Evolutionary conservation across 2,797 vertebrate genomes (phyloP).

Genomic region (Botia almorhae): DNA sequence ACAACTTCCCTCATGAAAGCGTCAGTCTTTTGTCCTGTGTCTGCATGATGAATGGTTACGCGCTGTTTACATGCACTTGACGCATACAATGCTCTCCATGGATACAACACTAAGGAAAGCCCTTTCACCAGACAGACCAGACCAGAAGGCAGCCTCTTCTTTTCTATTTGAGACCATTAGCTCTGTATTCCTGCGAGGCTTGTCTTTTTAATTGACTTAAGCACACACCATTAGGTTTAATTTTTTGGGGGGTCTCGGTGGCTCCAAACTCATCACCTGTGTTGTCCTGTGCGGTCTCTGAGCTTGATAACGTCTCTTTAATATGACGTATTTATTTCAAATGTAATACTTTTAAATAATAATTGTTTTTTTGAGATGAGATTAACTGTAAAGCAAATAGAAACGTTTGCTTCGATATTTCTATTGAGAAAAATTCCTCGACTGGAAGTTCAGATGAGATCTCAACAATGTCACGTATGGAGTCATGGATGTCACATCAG

Average conservation of each 20-base stretch:
- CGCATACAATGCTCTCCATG: not conserved
- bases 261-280: constrained; percentile 5
- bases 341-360: too few relatives aligned
- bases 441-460: too few relatives aligned
- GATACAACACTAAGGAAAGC: constrained; percentile 1
- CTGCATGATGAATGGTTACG: not conserved
- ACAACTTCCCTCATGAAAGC: not conserved
- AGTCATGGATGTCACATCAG: too few relatives aligned
- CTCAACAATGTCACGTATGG: too few relatives aligned
- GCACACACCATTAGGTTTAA: constrained; percentile 27
- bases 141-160: not conserved
- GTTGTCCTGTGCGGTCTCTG: not conserved
- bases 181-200: not conserved
- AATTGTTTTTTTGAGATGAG: too few relatives aligned
- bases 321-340: too few relatives aligned
- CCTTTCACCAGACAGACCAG: not conserved
- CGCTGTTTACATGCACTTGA: not conserved
- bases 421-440: too few relatives aligned
- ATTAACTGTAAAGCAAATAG: too few relatives aligned
- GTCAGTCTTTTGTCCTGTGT: not conserved
- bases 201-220: constrained; percentile 32
- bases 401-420: too few relatives aligned
- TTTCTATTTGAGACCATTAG: constrained; percentile 28
- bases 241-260: not conserved
- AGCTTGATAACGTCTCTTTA: too few relatives aligned